Base-by-base conservation (phyloP, 92 coral and sea anemone species). In the Zoanthus solanderi region DNA sequence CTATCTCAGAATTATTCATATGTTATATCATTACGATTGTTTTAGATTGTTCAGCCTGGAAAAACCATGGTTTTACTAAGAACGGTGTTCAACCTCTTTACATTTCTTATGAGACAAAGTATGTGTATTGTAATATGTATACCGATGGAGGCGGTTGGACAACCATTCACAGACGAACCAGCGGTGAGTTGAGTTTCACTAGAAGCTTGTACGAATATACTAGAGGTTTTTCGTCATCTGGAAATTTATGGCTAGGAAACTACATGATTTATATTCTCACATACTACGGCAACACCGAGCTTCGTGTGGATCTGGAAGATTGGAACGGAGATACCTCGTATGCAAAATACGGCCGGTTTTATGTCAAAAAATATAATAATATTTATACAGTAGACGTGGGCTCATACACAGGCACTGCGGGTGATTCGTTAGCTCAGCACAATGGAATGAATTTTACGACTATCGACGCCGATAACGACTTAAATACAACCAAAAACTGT, bases 221-320 rank as follows among this genome's bases (percentile, higher is more conserved):
- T 11, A 9, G 5, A 3, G 37, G 23, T 15, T 47, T 47, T 47
- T 23, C 23, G 23, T 23, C 23, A 23, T 23, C 23, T 23, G 23
- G 23, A 23, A 23, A 23, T 23, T 76, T 72, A 30, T 88, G 91
- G 91, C 47, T 88, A 14, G 86, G 92, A 14, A 77, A 83, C 56
- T 89, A 89, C 53, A 63, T 84, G 66, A 84, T 89, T 17, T 84
- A 89, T 53, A 37, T 84, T 42, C 45, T 89, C 78, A 84, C 92
- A 23, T 78, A 61, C 17, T 77, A 73, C 6, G 53, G 73, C 46
- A 46, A 75, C 17, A 48, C 52, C 31, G 74, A 17, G 13, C 63
- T 89, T n/a, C 92, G 92, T 0, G 85, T 89, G 23, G 89, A 89
- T 29, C 73, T 89, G 76, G 92, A 74, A 34, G 89, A 89, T 79